Evolutionary conservation across 2,888 invertebrate species (phyloP), one percentile per base, ranked within the genome.

Genomic region (Bombylius major): DNA sequence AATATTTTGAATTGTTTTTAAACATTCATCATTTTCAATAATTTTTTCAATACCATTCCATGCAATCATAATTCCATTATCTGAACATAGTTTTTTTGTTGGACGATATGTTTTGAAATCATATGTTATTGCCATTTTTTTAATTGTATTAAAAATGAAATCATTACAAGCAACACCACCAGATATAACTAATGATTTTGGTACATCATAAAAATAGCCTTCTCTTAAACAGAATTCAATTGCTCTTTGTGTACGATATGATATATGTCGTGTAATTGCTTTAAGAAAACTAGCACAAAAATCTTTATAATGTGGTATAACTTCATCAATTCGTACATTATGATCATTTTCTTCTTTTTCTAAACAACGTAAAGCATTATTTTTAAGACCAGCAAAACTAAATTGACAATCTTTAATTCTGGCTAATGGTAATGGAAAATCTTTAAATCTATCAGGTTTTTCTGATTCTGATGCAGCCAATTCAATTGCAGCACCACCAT

Each of bases 11-110:
- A 11, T 4, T 53, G 50, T 52, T 49, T 55, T 49, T 51, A 56
- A 50, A 49, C 52, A 60, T 23, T 46, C 34, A n/a, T 48, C 14
- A n/a, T 14, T 42, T 3, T 39, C 32, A 23, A 53, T 13, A 53
- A 42, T 49, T 50, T 83, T 86, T 75, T 97, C 96, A 53, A 94
- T 77, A 9, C 93, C 97, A 78, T 96, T 96, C 96, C 98, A 98
- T 23, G 98, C 98, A 65, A 99, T 91, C 99, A 99, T 99, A 42
- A 95, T 82, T 8, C 98, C 99, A 79, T 99, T 99, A 71, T 99
- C 99, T 0, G 94, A 95, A 70, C 99, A 99, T 11, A 94, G 79
- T 66, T 81, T 79, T 32, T 87, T 83, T 5, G 92, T 88, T 13
- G 97, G 95, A 56, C 88, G 80, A 56, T 82, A 77, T 5, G 90